Percentiles rank a stretch among this genome's conserved stretches.
Evolutionary conservation across 2,888 invertebrate species (phyloP).

Genomic region (Nowickia ferox): DNA sequence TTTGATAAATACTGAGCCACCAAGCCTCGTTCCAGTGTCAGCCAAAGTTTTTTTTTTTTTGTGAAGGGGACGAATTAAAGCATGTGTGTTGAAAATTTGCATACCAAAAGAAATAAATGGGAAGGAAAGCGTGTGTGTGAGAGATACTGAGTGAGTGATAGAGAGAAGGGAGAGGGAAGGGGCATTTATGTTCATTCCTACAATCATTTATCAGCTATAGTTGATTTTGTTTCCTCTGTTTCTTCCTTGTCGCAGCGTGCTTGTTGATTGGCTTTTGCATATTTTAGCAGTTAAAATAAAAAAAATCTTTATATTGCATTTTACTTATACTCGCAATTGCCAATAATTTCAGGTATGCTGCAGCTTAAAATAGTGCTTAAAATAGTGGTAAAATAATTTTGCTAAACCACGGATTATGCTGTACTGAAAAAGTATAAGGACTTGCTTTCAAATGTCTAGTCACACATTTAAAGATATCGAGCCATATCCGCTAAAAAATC

Average conservation of each 20-base stretch:
- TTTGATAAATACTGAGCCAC: neutral
- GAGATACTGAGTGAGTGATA: too few species aligned
- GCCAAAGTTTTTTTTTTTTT: too few species aligned
- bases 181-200: neutral
- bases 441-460: too few species aligned
- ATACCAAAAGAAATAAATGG: neutral
- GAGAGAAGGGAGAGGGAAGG: too few species aligned
- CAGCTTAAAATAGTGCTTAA: too few species aligned
- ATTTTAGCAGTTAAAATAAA: slow-evolving; percentile 60
- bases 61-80: too few species aligned
- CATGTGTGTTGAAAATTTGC: neutral
- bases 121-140: neutral
- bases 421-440: too few species aligned
- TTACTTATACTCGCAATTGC: slow-evolving; percentile 25
- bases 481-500: too few species aligned
- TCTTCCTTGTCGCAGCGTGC: slow-evolving; percentile 24
- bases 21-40: neutral
- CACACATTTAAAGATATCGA: too few species aligned
- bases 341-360: slow-evolving; percentile 22
- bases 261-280: slow-evolving; percentile 69
- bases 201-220: slow-evolving; percentile 30
- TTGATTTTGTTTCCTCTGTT: slow-evolving; percentile 44
- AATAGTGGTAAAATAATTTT: too few species aligned
- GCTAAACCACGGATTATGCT: too few species aligned
- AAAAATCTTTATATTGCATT: slow-evolving; percentile 24